Conservation (phyloP, 2,797 vertebrate species). For the Rhincodon typus region DNA sequence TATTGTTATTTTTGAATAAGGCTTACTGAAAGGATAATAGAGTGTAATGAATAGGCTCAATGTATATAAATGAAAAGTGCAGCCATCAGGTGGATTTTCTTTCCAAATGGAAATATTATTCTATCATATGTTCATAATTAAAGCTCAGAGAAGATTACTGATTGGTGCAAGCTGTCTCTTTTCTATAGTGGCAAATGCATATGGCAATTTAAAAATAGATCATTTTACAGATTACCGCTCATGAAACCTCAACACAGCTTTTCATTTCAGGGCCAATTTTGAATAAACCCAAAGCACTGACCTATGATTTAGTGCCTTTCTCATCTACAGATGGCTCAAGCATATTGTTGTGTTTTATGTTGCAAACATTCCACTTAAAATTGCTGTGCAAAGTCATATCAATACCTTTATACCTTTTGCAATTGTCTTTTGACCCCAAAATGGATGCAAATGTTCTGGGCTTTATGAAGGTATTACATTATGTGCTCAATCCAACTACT, state of each 20-base stretch:
- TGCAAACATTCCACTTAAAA: neutral
- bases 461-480: neutral
- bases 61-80: neutral
- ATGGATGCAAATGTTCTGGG: neutral
- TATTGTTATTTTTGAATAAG: neutral
- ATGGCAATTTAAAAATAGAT: neutral
- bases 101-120: slow-evolving; percentile 14
- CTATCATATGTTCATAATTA: neutral
- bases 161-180: neutral
- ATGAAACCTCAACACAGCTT: neutral
- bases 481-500: neutral
- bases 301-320: neutral
- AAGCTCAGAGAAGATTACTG: neutral
- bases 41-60: neutral
- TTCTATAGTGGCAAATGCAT: neutral
- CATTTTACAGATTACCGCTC: neutral
- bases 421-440: neutral
- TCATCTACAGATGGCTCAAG: neutral
- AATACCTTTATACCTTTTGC: neutral
- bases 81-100: neutral
- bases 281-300: neutral
- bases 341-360: neutral
- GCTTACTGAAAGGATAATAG: neutral
- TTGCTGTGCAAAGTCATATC: neutral
- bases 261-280: neutral